These are phyloP conservation scores for Phoenicopterus ruber DNA, from an alignment of 2,113 vertebrate species.

Conservation along the genomic window DNA sequence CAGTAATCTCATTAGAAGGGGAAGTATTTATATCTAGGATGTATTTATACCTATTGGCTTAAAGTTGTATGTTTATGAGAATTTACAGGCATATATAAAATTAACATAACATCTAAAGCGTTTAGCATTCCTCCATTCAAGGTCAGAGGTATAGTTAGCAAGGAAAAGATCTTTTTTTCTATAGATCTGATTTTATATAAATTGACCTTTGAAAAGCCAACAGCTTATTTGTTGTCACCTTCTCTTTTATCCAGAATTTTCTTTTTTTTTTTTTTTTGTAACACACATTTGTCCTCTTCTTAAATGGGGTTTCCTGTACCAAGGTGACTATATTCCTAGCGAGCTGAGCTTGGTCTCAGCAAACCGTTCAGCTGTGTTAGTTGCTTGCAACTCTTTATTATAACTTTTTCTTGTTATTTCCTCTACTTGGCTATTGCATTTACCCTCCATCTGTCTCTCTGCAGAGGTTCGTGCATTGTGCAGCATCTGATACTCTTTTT, in stretches of 20 bases:
- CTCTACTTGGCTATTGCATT: background rate
- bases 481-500: constrained; percentile 13
- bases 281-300: background rate
- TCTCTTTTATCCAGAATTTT: background rate
- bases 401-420: constrained; percentile 1
- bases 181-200: background rate
- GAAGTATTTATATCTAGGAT: background rate
- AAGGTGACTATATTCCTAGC: background rate
- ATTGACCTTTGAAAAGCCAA: background rate
- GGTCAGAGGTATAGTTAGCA: background rate
- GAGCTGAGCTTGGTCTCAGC: background rate
- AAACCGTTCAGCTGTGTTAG: background rate
- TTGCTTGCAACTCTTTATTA: background rate
- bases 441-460: constrained; percentile 41
- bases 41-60: background rate
- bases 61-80: background rate
- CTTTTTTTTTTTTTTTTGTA: too few species aligned
- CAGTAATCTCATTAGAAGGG: background rate
- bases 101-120: background rate
- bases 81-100: background rate
- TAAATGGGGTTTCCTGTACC: background rate
- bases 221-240: background rate
- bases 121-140: background rate
- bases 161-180: background rate
- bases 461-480: constrained; percentile 19